phyloP scores from a whole-genome alignment of 1,140 invertebrate genomes.

The Calycopis cecrops region DNA sequence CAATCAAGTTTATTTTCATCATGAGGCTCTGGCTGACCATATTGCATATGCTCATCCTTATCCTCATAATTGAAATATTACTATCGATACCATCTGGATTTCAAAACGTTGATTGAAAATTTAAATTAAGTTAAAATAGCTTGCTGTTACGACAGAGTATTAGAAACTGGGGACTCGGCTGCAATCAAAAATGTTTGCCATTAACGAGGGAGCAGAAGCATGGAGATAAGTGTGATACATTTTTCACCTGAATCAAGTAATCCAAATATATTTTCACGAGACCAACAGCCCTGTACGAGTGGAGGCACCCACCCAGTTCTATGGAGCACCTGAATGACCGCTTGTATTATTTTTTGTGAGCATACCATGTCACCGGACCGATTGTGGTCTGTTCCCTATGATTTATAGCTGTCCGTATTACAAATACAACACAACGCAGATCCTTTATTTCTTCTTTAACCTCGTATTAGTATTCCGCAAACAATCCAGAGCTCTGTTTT shows the following conservation, averaged over 20 bases:
- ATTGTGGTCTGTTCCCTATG: slow-evolving; percentile 71
- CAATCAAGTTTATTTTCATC: too few relatives aligned
- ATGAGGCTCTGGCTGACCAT: too few relatives aligned
- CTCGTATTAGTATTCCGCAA: slow-evolving; percentile 71
- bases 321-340: slow-evolving; percentile 65
- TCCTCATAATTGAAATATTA: too few relatives aligned
- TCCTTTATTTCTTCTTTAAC: slow-evolving; percentile 73
- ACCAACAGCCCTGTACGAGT: slow-evolving; percentile 43
- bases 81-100: too few relatives aligned
- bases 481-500: slow-evolving; percentile 67
- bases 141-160: too few relatives aligned
- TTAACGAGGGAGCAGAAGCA: too few relatives aligned
- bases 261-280: background rate
- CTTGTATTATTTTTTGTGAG: slow-evolving; percentile 70
- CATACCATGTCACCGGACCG: slow-evolving; percentile 72
- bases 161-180: too few relatives aligned
- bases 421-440: slow-evolving; percentile 68
- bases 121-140: too few relatives aligned
- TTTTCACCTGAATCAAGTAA: background rate
- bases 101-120: too few relatives aligned
- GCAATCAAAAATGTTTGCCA: too few relatives aligned
- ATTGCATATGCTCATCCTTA: too few relatives aligned
- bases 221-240: too few relatives aligned
- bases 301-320: slow-evolving; percentile 63
- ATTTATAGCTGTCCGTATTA: slow-evolving; percentile 71